phyloP scores from a whole-genome alignment of 2,113 vertebrate species.

The Neodon shergylaensis region DNA sequence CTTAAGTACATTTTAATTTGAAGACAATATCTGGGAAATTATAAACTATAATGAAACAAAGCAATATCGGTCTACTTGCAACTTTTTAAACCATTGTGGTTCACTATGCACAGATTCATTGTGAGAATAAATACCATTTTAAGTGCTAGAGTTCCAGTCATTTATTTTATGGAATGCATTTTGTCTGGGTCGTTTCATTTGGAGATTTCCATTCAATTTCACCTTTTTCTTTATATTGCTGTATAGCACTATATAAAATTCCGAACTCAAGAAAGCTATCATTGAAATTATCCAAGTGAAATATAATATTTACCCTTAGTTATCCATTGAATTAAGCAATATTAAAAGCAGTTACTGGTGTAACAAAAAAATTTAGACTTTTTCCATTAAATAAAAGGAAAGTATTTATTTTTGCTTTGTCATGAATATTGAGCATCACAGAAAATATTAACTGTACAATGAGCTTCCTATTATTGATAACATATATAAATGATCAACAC shows the following conservation, averaged over 20 bases:
- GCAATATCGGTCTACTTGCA: neutral
- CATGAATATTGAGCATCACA: neutral
- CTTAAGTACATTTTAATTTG: neutral
- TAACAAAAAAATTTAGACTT: neutral
- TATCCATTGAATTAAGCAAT: neutral
- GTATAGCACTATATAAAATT: neutral
- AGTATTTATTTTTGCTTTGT: neutral
- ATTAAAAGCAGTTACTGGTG: neutral
- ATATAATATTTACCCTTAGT: neutral
- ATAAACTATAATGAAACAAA: neutral
- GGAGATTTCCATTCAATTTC: conserved; percentile 33
- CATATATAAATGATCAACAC: neutral
- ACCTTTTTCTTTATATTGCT: neutral
- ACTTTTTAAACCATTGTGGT: neutral
- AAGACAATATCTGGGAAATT: neutral
- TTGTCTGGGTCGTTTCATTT: conserved; percentile 1
- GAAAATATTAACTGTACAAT: neutral
- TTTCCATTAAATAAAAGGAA: neutral
- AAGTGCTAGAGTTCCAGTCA: neutral
- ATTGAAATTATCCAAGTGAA: conserved; percentile 4
- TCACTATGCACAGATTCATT: neutral
- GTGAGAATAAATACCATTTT: conserved; percentile 37
- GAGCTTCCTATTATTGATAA: neutral
- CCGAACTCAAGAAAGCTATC: neutral
- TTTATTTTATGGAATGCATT: conserved; percentile 50